phyloP scores from a whole-genome alignment of 2,797 vertebrate genomes.

The Gephyroberyx darwinii region DNA sequence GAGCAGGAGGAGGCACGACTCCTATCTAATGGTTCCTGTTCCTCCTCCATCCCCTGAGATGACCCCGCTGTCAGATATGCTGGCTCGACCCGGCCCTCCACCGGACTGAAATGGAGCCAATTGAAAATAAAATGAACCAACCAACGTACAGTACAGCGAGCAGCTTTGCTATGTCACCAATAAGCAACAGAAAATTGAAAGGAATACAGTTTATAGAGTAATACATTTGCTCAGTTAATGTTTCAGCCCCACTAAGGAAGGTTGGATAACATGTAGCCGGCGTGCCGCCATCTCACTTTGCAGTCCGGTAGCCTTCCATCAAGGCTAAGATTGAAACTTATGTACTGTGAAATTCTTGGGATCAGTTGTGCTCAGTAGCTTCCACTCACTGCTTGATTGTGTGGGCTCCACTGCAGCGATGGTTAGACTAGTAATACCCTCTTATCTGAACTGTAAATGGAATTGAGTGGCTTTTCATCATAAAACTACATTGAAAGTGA shows the following conservation, averaged over 20 bases:
- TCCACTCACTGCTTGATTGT: constrained; percentile 80
- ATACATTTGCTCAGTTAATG: constrained; percentile 71
- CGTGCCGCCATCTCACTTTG: constrained; percentile 75
- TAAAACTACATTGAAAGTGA: constrained; percentile 79
- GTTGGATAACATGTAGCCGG: constrained; percentile 68
- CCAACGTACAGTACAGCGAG: constrained; percentile 47
- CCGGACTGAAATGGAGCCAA: constrained; percentile 49
- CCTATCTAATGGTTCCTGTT: constrained; percentile 77
- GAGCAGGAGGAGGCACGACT: constrained; percentile 70
- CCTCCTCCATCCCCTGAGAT: constrained; percentile 70
- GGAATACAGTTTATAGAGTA: constrained; percentile 49
- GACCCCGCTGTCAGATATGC: constrained; percentile 72
- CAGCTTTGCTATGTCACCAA: constrained; percentile 43
- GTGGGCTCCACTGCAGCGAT: constrained; percentile 73
- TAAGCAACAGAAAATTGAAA: constrained; percentile 48
- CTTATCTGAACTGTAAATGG: constrained; percentile 81
- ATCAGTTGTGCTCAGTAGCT: constrained; percentile 84
- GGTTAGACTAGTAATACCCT: constrained; percentile 79
- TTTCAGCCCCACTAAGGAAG: constrained; percentile 65
- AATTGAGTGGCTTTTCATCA: constrained; percentile 82
- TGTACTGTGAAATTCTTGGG: constrained; percentile 84
- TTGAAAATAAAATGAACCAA: constrained; percentile 66
- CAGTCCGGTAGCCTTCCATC: constrained; percentile 80
- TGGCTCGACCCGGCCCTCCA: constrained; percentile 35
- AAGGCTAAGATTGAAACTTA: constrained; percentile 83